Evolutionary conservation across 23 tunicate species (phyloP).

Genomic region (Ascidia mentula): DNA sequence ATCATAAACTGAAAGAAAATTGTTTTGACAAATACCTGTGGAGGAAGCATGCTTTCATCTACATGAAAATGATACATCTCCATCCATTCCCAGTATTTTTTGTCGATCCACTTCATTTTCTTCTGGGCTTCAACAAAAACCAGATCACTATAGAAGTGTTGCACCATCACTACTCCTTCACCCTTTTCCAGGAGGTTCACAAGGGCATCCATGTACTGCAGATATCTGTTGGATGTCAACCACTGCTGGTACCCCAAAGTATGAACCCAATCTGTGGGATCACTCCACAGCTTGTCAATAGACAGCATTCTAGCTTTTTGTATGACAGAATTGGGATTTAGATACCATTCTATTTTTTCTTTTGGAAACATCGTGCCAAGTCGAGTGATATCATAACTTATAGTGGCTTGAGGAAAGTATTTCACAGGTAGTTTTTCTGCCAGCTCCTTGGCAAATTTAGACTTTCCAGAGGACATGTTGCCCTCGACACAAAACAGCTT

Average conservation of each 20-base stretch:
- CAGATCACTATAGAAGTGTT: slow-evolving; percentile 32
- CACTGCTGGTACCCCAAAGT: slow-evolving; percentile 24
- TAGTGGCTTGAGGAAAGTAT: slow-evolving; percentile 34
- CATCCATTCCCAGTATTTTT: slow-evolving; percentile 22
- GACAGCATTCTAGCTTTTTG: not conserved
- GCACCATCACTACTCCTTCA: slow-evolving; percentile 46
- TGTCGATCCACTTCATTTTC: slow-evolving; percentile 50
- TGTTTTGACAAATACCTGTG: slow-evolving; percentile 30
- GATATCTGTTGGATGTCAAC: slow-evolving; percentile 17
- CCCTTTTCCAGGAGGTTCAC: slow-evolving; percentile 54
- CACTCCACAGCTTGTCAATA: slow-evolving; percentile 27
- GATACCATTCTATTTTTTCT: slow-evolving; percentile 29
- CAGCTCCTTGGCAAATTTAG: slow-evolving; percentile 49
- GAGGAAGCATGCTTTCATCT: slow-evolving; percentile 30
- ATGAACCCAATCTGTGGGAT: slow-evolving; percentile 70
- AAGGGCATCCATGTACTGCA: slow-evolving; percentile 60
- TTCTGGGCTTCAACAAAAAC: slow-evolving; percentile 55
- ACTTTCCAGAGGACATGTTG: slow-evolving; percentile 67
- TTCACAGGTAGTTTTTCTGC: slow-evolving; percentile 62
- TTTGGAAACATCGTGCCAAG: not conserved
- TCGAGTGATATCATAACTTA: slow-evolving; percentile 29
- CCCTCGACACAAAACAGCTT: slow-evolving; percentile 73
- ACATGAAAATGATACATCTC: not conserved
- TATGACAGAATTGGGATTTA: slow-evolving; percentile 23
- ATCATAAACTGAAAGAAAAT: not conserved